Conservation (phyloP, 2,113 vertebrate genomes). For the Gavialis gangeticus region DNA sequence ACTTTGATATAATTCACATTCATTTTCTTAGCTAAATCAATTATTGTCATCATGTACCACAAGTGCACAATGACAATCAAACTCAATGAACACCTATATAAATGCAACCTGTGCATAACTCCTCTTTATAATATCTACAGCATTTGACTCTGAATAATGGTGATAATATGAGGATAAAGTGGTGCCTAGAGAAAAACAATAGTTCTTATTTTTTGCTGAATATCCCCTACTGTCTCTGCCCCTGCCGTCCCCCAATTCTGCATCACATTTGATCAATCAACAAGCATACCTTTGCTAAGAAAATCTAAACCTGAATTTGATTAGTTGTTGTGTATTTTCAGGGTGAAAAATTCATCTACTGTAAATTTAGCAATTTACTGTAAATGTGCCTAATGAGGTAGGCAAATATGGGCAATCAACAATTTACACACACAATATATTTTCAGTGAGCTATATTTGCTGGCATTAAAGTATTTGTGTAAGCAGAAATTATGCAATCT, state of each 20-base stretch:
- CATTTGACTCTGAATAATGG: background rate
- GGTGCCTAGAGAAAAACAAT: background rate
- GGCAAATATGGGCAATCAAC: slow-evolving; percentile 43
- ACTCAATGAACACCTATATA: background rate
- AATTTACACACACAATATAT: slow-evolving; percentile 3
- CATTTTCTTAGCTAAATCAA: background rate
- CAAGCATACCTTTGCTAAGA: background rate
- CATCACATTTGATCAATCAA: background rate
- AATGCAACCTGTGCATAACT: background rate
- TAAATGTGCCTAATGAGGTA: slow-evolving; percentile 43
- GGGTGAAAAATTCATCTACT: slow-evolving; percentile 10
- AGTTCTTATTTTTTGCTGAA: background rate
- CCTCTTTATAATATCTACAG: slow-evolving; percentile 16
- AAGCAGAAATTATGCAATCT: slow-evolving; percentile 2
- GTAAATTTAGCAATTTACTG: slow-evolving; percentile 2
- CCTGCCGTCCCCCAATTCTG: background rate
- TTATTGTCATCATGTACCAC: slow-evolving; percentile 6
- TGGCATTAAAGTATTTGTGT: background rate
- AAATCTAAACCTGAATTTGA: slow-evolving; percentile 41
- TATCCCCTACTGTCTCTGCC: too few relatives aligned
- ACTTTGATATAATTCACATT: background rate
- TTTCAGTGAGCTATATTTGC: slow-evolving; percentile 22
- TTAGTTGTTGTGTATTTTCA: slow-evolving; percentile 55
- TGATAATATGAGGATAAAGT: slow-evolving; percentile 8
- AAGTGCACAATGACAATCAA: slow-evolving; percentile 24